Conservation (phyloP, 2,888 invertebrate genomes). For the Blomia tropicalis region DNA sequence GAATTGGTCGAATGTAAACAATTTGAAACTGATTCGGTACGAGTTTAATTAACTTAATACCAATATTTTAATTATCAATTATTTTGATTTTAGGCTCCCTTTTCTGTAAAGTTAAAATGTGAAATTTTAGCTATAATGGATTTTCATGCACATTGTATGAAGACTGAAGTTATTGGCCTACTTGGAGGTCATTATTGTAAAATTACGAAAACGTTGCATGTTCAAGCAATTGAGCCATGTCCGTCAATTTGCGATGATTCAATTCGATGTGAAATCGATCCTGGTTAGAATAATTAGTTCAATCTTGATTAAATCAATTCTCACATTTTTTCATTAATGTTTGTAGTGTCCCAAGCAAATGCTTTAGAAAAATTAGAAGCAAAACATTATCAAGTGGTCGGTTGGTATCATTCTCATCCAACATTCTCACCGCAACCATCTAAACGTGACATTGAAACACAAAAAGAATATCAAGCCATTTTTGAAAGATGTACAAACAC, state of each 20-base stretch:
- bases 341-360: conserved; percentile 45
- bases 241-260: conserved; percentile 43
- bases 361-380: conserved; percentile 45
- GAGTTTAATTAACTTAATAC: no score
- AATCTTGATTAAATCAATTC: conserved; percentile 7
- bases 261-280: conserved; percentile 62
- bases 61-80: no score
- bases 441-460: conserved; percentile 49
- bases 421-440: conserved; percentile 53
- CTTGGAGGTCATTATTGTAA: conserved; percentile 45
- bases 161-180: conserved; percentile 58
- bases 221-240: conserved; percentile 47
- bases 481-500: conserved; percentile 34
- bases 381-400: conserved; percentile 43
- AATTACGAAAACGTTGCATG: conserved; percentile 36
- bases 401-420: conserved; percentile 67
- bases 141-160: conserved; percentile 51
- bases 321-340: neutral
- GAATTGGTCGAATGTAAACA: neutral
- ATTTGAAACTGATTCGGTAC: neutral
- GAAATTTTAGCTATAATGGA: conserved; percentile 48
- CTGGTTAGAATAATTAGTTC: no score
- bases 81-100: conserved; percentile 37
- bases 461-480: conserved; percentile 46
- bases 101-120: conserved; percentile 32